Conservation (phyloP, 2,113 vertebrate species). For the Gadus chalcogrammus region DNA sequence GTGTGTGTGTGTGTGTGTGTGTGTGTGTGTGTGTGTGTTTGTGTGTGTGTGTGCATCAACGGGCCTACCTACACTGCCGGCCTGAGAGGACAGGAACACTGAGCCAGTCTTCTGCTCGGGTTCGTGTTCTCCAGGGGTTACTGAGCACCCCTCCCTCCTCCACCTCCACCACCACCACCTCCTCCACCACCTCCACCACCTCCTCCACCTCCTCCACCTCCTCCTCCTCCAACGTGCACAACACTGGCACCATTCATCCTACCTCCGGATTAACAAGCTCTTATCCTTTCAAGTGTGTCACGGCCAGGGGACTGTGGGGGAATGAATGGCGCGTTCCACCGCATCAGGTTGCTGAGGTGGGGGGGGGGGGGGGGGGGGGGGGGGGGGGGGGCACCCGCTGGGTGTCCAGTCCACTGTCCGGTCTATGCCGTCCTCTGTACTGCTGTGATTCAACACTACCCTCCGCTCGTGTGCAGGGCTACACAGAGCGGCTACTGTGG, state of each 20-base stretch:
- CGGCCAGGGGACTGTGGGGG: constrained; percentile 30
- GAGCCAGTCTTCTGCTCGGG: constrained; percentile 55
- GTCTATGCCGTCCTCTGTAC: too few relatives aligned
- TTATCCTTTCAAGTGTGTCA: constrained; percentile 61
- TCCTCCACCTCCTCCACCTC: constrained; percentile 33
- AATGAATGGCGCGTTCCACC: constrained; percentile 24
- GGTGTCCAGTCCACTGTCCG: too few relatives aligned
- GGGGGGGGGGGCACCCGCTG: neutral
- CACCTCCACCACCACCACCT: constrained; percentile 25
- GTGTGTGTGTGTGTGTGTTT: constrained; percentile 1
- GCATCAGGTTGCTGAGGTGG: constrained; percentile 34
- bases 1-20: neutral
- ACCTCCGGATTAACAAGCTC: constrained; percentile 61
- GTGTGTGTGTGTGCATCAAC: neutral
- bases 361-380: neutral
- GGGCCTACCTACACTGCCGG: too few relatives aligned
- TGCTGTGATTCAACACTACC: too few relatives aligned
- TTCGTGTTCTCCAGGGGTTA: neutral
- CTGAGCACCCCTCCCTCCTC: neutral
- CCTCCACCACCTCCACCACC: constrained; percentile 14
- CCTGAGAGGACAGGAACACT: constrained; percentile 42
- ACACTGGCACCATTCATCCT: constrained; percentile 69
- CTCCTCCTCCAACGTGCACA: constrained; percentile 29
- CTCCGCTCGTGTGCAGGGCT: too few relatives aligned
- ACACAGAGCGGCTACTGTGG: too few relatives aligned